Percentiles rank a stretch among this genome's conserved stretches.
Conservation (phyloP, 2,113 vertebrate species). For the Neogobius melanostomus region DNA sequence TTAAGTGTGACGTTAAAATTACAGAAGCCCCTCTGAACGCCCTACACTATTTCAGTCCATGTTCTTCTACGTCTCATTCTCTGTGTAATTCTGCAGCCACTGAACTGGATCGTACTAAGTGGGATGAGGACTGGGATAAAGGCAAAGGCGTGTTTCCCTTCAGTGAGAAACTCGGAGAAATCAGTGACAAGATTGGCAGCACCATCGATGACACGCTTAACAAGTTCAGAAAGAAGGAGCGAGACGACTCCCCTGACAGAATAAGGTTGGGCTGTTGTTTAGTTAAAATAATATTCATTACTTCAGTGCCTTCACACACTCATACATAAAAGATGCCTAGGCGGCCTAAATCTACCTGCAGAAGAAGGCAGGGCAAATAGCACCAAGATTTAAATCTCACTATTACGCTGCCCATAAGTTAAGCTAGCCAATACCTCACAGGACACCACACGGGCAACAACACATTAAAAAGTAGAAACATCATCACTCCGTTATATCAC, state of each 20-base stretch:
- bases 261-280: constrained; percentile 79
- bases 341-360: too few species aligned
- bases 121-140: constrained; percentile 98
- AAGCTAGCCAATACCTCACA: too few species aligned
- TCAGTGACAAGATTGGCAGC: constrained; percentile 96
- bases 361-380: too few species aligned
- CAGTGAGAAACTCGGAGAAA: constrained; percentile 95
- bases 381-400: too few species aligned
- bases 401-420: too few species aligned
- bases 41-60: neutral
- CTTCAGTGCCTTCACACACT: neutral
- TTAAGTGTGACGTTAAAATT: neutral
- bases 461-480: too few species aligned
- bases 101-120: constrained; percentile 87
- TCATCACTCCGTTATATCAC: too few species aligned
- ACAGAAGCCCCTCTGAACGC: neutral
- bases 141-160: constrained; percentile 91
- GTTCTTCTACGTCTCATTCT: neutral
- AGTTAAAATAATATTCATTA: neutral
- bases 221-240: constrained; percentile 95
- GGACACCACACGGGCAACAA: too few species aligned
- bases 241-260: constrained; percentile 92
- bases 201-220: constrained; percentile 97
- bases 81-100: constrained; percentile 29
- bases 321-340: neutral